Evolutionary conservation across 1,140 invertebrate species (phyloP).

Genomic region (Anastatus disparis): DNA sequence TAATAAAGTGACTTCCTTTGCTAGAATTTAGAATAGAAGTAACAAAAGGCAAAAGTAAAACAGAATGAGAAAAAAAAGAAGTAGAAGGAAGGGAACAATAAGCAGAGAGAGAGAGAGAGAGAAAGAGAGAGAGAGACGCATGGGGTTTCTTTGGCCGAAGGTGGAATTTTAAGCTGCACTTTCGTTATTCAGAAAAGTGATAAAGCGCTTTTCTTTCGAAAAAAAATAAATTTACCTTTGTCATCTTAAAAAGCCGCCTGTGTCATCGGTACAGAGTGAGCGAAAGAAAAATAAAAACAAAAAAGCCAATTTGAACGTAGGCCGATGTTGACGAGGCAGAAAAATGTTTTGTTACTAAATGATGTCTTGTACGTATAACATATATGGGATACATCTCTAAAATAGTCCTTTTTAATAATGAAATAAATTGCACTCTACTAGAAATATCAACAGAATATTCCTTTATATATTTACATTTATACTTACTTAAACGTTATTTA

Average conservation of each 20-base stretch:
- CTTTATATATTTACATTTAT: too few species aligned
- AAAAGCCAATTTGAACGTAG: conserved; percentile 25
- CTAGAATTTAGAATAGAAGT: conserved; percentile 15
- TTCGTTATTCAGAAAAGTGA: conserved; percentile 41
- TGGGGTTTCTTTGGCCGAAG: conserved; percentile 46
- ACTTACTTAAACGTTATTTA: too few species aligned
- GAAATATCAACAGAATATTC: too few species aligned
- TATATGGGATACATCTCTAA: too few species aligned
- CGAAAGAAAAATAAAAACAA: conserved; percentile 13
- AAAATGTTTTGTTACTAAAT: conserved; percentile 24
- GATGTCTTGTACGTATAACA: background rate
- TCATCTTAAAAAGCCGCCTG: conserved; percentile 35
- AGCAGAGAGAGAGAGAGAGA: conserved; percentile 30
- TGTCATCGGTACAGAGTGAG: conserved; percentile 16
- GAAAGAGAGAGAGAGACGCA: conserved; percentile 41
- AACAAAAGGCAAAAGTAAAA: conserved; percentile 6
- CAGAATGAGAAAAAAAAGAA: conserved; percentile 4
- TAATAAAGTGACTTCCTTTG: background rate
- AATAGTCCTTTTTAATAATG: too few species aligned
- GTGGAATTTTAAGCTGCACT: conserved; percentile 55
- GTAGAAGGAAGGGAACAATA: too few species aligned
- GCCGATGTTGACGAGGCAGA: background rate
- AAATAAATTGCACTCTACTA: too few species aligned
- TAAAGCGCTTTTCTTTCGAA: conserved; percentile 36
- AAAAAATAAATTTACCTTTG: conserved; percentile 33